Evolutionary conservation across 2,888 invertebrate species (phyloP).

Genomic region (Galerucella pusilla): DNA sequence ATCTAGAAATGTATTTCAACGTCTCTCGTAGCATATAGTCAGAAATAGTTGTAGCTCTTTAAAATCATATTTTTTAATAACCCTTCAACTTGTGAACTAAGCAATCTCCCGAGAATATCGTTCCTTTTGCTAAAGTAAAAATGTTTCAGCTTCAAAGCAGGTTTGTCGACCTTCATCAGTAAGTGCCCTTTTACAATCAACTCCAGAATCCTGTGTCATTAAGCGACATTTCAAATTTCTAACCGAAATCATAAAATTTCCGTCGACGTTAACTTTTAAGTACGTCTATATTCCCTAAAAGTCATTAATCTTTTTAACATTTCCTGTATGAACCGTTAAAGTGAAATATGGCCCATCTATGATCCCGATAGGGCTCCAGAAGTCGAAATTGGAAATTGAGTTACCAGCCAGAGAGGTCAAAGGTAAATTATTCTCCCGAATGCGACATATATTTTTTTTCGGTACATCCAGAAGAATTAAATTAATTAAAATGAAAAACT

Average conservation of each 20-base stretch:
- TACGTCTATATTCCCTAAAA: constrained; percentile 49
- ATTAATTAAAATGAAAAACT: constrained; percentile 13
- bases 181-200: constrained; percentile 17
- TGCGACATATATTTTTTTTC: constrained; percentile 14
- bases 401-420: constrained; percentile 30
- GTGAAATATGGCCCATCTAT: constrained; percentile 49
- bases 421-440: constrained; percentile 31
- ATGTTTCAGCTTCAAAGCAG: too few relatives aligned
- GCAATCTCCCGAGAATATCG: too few relatives aligned
- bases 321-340: constrained; percentile 57
- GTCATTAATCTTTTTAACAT: constrained; percentile 57
- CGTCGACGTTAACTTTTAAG: constrained; percentile 48
- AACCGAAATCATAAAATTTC: constrained; percentile 41
- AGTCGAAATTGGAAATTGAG: constrained; percentile 39
- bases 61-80: too few relatives aligned
- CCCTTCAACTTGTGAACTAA: too few relatives aligned
- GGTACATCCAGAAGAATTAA: neutral
- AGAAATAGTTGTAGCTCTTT: too few relatives aligned
- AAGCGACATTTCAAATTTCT: constrained; percentile 39
- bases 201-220: constrained; percentile 26
- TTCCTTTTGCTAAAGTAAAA: too few relatives aligned
- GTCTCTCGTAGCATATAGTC: too few relatives aligned
- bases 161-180: neutral
- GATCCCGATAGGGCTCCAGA: constrained; percentile 33
- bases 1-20: too few relatives aligned